These are phyloP conservation scores for Tarsius wallacei DNA, from an alignment of 2,797 vertebrate species.

Conservation along the genomic window DNA sequence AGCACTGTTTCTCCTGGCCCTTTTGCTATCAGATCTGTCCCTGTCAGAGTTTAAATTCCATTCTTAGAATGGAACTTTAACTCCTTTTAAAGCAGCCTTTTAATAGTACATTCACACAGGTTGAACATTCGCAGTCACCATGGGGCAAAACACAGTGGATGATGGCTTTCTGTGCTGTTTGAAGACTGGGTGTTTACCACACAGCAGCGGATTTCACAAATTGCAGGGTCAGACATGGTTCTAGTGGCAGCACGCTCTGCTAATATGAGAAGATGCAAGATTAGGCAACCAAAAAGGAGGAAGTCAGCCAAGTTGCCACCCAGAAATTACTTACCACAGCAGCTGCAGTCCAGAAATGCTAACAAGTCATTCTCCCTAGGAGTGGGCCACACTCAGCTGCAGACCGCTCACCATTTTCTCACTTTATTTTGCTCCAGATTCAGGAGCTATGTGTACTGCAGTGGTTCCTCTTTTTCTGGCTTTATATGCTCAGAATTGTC, in stretches of 20 bases:
- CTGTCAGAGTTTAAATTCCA: conserved; percentile 34
- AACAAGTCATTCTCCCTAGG: conserved; percentile 25
- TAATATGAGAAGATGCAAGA: conserved; percentile 46
- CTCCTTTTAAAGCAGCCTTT: background rate
- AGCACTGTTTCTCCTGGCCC: background rate
- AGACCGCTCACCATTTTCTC: background rate
- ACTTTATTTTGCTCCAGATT: conserved; percentile 1
- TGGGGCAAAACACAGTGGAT: background rate
- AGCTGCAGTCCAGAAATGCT: conserved; percentile 70
- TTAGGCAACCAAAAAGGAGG: conserved; percentile 67
- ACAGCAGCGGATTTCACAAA: conserved; percentile 66
- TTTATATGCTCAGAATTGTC: background rate
- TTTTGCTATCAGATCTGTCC: background rate
- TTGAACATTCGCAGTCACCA: background rate
- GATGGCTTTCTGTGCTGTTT: background rate
- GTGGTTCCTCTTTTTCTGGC: background rate
- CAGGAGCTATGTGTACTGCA: background rate
- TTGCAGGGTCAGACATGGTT: conserved; percentile 65
- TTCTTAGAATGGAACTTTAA: background rate
- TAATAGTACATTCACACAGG: conserved; percentile 17
- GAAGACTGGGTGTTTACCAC: conserved; percentile 13
- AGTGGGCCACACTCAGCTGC: conserved; percentile 46
- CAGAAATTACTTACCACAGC: conserved; percentile 74
- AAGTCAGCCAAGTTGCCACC: conserved; percentile 74
- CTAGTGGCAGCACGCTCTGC: background rate